These are phyloP conservation scores for Nephrocerus scutellatus DNA, from an alignment of 2,888 invertebrate species.

Conservation along the genomic window DNA sequence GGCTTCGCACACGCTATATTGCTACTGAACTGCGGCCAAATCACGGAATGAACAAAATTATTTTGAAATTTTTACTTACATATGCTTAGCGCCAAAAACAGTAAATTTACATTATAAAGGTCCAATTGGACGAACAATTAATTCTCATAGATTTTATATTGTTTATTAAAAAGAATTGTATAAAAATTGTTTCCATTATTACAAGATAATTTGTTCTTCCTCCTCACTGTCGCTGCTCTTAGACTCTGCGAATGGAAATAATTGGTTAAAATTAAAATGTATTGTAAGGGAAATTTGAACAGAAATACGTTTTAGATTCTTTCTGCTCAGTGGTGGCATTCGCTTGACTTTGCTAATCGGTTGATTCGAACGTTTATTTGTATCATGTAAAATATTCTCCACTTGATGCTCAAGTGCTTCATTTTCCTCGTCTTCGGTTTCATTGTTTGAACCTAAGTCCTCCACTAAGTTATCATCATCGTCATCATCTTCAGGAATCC, in stretches of 20 bases:
- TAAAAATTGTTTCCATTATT: constrained; percentile 5
- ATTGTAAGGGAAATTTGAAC: not conserved
- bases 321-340: constrained; percentile 11
- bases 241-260: constrained; percentile 14
- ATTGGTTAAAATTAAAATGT: constrained; percentile 3
- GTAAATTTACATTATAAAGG: not conserved
- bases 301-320: constrained; percentile 10
- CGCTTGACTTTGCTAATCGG: constrained; percentile 20
- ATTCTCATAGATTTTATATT: constrained; percentile 19
- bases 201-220: constrained; percentile 27
- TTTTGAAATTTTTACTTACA: too few species aligned
- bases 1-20: too few species aligned
- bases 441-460: constrained; percentile 18
- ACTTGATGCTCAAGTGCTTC: constrained; percentile 21
- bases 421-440: constrained; percentile 14
- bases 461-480: constrained; percentile 22
- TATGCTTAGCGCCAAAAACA: too few species aligned
- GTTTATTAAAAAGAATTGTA: constrained; percentile 13
- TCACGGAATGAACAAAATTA: too few species aligned
- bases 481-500: constrained; percentile 28
- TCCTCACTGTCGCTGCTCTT: constrained; percentile 32
- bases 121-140: not conserved
- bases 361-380: constrained; percentile 18
- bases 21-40: too few species aligned
- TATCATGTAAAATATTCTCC: constrained; percentile 18